phyloP scores from a whole-genome alignment of 2,797 vertebrate species.

The Malurus splendens region DNA sequence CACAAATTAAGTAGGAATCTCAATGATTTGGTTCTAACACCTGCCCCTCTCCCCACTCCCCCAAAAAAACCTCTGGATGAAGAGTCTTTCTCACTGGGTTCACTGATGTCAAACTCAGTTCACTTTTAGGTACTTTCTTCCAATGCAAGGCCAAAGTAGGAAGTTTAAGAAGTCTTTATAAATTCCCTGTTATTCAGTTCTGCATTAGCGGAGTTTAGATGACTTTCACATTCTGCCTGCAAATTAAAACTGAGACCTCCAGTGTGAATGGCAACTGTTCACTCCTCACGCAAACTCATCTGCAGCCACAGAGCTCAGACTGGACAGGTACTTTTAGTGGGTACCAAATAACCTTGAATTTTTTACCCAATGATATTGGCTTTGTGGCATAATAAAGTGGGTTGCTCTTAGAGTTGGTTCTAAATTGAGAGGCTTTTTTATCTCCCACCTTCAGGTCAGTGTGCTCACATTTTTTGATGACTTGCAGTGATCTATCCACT shows the following conservation, averaged over 20 bases:
- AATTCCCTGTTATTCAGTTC: neutral
- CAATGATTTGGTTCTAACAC: neutral
- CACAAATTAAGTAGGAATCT: neutral
- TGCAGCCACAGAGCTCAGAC: neutral
- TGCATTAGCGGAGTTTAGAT: neutral
- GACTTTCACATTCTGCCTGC: neutral
- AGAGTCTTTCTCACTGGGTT: neutral
- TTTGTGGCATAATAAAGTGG: neutral
- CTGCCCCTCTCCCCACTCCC: rapidly evolving
- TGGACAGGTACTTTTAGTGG: neutral
- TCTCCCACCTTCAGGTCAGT: neutral
- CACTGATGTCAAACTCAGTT: neutral
- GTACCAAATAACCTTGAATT: neutral
- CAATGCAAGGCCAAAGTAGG: neutral
- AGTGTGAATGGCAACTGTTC: neutral
- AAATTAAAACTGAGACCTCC: neutral
- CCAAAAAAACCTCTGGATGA: neutral
- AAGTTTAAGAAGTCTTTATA: neutral
- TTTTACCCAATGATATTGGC: neutral
- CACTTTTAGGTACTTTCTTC: neutral
- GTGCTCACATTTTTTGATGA: neutral
- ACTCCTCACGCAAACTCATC: neutral
- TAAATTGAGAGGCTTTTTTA: neutral
- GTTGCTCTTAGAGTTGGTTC: neutral
- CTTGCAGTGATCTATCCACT: neutral